These are phyloP conservation scores for Pristiophorus japonicus DNA, from an alignment of 2,113 vertebrate genomes.

Conservation along the genomic window DNA sequence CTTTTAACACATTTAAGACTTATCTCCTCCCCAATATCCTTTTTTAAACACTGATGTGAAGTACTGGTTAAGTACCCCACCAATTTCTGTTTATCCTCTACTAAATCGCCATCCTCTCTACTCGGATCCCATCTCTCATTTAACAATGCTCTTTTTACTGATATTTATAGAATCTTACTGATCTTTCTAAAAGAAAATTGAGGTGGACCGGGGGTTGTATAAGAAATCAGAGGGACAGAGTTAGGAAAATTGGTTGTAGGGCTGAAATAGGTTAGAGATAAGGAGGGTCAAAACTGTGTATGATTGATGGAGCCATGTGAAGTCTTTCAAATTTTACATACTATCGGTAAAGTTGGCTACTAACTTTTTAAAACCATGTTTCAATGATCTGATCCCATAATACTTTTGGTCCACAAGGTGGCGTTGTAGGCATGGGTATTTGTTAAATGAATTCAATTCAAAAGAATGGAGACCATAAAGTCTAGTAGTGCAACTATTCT, in stretches of 20 bases:
- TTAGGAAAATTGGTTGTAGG: not conserved
- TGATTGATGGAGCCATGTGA: not conserved
- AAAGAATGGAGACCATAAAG: not conserved
- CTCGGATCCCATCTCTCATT: no score
- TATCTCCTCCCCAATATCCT: no score
- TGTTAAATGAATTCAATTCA: not conserved
- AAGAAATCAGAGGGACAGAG: not conserved
- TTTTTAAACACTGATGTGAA: no score
- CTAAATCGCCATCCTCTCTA: no score
- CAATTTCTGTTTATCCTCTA: no score
- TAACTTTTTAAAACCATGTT: not conserved
- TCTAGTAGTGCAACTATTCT: not conserved
- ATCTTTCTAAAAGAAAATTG: no score
- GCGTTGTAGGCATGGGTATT: not conserved
- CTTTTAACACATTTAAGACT: no score
- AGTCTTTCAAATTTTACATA: not conserved
- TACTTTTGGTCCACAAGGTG: slow-evolving; percentile 1
- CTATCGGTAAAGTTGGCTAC: no score
- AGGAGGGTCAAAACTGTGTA: not conserved
- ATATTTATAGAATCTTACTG: no score
- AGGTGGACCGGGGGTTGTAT: not conserved
- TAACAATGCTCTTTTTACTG: no score
- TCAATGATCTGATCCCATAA: not conserved
- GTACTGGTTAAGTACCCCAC: no score
- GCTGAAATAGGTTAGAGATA: not conserved